Conservation (phyloP, 2,888 invertebrate genomes). For the Branchellion lobata region DNA sequence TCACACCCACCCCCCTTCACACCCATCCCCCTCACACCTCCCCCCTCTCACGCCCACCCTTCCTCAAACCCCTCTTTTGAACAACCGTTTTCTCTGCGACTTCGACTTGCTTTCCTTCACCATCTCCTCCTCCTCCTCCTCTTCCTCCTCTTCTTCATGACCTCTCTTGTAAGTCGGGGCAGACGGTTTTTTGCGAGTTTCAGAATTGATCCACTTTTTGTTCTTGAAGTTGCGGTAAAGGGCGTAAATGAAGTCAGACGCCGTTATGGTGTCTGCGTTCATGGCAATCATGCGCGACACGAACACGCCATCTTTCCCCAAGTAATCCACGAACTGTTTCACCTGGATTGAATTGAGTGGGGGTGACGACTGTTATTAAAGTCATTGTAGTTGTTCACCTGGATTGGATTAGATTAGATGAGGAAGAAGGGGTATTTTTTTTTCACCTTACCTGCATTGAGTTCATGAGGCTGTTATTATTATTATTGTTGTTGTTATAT, state of each 20-base stretch:
- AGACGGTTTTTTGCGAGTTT: neutral
- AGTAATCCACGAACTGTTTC: slow-evolving; percentile 35
- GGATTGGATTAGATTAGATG: neutral
- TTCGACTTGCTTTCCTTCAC: neutral
- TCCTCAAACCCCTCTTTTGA: neutral
- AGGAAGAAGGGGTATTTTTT: neutral
- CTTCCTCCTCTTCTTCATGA: slow-evolving; percentile 1
- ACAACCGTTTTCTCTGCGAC: neutral
- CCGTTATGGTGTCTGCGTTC: slow-evolving; percentile 46
- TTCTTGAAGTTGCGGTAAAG: slow-evolving; percentile 43
- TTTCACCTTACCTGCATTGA: neutral
- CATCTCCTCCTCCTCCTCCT: slow-evolving; percentile 6
- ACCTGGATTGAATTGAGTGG: slow-evolving; percentile 14
- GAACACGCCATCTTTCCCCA: slow-evolving; percentile 42
- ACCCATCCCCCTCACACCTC: no score
- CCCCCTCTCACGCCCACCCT: neutral
- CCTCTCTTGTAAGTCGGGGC: neutral
- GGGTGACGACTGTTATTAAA: neutral
- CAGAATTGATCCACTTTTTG: slow-evolving; percentile 18
- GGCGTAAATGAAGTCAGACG: slow-evolving; percentile 38
- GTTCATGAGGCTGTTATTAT: no score
- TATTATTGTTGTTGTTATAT: no score
- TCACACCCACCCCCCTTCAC: no score
- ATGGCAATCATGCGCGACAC: slow-evolving; percentile 38
- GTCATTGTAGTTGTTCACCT: neutral